Evolutionary conservation across 1,140 invertebrate genomes (phyloP).

Genomic region (Brachionus plicatilis): DNA sequence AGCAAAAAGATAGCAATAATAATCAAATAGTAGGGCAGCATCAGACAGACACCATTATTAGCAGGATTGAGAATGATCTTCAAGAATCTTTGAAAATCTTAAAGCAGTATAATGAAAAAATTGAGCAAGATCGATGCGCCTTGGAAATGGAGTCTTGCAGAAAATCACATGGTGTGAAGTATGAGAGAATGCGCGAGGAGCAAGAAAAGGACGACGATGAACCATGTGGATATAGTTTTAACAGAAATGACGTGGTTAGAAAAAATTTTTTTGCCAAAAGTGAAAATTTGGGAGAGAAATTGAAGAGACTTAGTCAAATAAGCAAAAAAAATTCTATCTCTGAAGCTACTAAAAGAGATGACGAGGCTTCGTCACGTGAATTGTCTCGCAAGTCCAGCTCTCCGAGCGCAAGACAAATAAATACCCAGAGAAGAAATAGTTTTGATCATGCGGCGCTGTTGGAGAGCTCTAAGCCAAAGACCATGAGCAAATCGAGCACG

Average conservation of each 20-base stretch:
- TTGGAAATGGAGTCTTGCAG: background rate
- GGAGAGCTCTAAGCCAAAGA: background rate
- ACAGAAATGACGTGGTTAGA: background rate
- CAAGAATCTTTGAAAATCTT: conserved; percentile 23
- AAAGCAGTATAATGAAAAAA: background rate
- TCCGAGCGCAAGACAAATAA: background rate
- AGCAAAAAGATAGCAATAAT: conserved; percentile 16
- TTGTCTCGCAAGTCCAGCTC: background rate
- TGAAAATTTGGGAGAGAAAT: background rate
- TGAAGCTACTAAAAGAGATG: background rate
- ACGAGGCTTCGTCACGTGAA: background rate
- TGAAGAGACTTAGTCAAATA: background rate
- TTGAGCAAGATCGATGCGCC: background rate
- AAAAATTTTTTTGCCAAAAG: conserved; percentile 26
- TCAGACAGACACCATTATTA: background rate
- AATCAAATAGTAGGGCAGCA: background rate
- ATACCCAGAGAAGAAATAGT: background rate
- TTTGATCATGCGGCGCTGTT: background rate
- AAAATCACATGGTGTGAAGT: background rate
- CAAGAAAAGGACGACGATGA: background rate
- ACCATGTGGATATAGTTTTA: background rate
- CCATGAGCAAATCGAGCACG: background rate
- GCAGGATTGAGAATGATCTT: background rate
- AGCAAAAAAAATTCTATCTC: conserved; percentile 13
- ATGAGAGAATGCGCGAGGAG: background rate